Evolutionary conservation across 1,140 invertebrate species (phyloP), one percentile per base, ranked within the genome.

Genomic region (Coelopa frigida): DNA sequence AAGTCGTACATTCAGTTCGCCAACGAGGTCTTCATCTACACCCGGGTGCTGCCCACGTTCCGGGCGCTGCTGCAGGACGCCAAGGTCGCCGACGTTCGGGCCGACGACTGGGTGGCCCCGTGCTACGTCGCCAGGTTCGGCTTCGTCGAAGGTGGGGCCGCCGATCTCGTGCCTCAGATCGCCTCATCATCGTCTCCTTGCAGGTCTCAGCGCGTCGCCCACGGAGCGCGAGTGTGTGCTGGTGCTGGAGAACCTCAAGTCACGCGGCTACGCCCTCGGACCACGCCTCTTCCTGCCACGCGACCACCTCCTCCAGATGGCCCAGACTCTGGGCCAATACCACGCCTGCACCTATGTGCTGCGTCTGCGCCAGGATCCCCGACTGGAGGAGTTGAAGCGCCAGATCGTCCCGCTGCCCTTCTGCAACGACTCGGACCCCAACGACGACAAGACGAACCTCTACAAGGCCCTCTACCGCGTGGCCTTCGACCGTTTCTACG

Each of bases 1-100:
- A 58, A 57, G 35, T 64, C 61, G 10, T 63, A 63, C 42, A 54
- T 49, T 2, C 65, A 65, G 46, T 68, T 62, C 40, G 52, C 58
- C 43, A 68, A 68, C 46, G 65, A 68, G 36, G 40, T 55, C 11
- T 65, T 55, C 37, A 53, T 56, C 20, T 68, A 68, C 18, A 39
- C 51, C 6, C 51, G 62, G 14, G 50, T 63, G 1, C 39, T 68
- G 44, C 59, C 64, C 1, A 57, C 55, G 10, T 68, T 57, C 35
- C 54, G 62, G 39, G 50, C 62, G 39, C 22, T 67, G 6, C 11
- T 68, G 11, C 50, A 57, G 17, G 14, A 49, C 49, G 4, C 15
- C 53, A 22, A 51, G 56, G n/a, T 23, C n/a, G 7, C 26, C n/a
- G 38, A 38, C 3, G 15, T 48, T 17, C 29, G 48, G 14, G 23